These are phyloP conservation scores for Luperina nickerlii DNA, from an alignment of 2,888 invertebrate species.

Conservation along the genomic window DNA sequence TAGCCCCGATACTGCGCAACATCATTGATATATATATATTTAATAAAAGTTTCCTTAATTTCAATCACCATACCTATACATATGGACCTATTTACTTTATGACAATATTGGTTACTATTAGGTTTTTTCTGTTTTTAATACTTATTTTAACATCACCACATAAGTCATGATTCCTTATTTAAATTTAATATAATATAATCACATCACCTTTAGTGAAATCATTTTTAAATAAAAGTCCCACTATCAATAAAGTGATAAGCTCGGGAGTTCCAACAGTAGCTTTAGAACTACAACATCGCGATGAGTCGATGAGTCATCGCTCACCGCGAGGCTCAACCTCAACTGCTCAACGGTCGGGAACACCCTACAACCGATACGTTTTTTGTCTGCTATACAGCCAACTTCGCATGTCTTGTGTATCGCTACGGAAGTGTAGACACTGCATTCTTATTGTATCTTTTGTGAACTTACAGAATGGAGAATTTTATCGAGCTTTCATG, in stretches of 20 bases:
- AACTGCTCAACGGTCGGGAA: slow-evolving; percentile 34
- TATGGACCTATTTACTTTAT: background rate
- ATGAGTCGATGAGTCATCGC: slow-evolving; percentile 47
- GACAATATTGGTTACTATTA: background rate
- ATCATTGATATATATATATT: background rate
- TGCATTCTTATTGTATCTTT: slow-evolving; percentile 38
- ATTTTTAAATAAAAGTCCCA: background rate
- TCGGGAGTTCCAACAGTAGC: slow-evolving; percentile 5
- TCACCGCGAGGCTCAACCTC: slow-evolving; percentile 6
- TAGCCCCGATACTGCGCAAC: background rate
- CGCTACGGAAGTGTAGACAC: slow-evolving; percentile 31
- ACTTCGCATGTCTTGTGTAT: slow-evolving; percentile 32
- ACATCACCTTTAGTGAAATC: background rate
- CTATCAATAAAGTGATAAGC: background rate
- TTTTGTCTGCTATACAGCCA: slow-evolving; percentile 37
- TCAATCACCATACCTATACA: background rate
- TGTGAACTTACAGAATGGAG: slow-evolving; percentile 6
- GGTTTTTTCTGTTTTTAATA: background rate
- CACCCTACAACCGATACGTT: slow-evolving; percentile 23
- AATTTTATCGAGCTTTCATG: slow-evolving; percentile 8
- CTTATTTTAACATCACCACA: background rate
- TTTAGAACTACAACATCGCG: slow-evolving; percentile 2
- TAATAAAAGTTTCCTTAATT: background rate
- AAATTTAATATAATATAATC: background rate
- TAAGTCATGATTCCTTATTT: background rate